These are phyloP conservation scores for Chionomys nivalis DNA, from an alignment of 2,113 vertebrate genomes.

Conservation along the genomic window DNA sequence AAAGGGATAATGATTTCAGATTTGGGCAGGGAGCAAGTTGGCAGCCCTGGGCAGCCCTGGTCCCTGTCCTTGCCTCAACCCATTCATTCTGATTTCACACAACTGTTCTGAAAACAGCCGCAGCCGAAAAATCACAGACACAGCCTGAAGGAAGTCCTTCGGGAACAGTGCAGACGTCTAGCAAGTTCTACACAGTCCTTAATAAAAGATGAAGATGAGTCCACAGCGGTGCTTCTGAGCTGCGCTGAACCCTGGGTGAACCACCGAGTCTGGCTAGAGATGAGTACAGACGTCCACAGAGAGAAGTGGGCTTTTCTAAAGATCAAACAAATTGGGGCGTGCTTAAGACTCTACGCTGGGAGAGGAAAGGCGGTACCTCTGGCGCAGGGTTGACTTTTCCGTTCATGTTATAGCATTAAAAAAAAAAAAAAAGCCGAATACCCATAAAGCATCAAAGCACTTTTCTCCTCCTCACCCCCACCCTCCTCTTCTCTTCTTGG, in stretches of 20 bases:
- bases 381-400: background rate
- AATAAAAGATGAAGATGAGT: background rate
- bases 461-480: background rate
- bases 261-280: background rate
- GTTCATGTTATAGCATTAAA: background rate
- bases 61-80: background rate
- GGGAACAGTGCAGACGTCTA: background rate
- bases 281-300: background rate
- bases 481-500: background rate
- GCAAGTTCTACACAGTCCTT: background rate
- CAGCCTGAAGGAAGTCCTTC: background rate
- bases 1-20: background rate
- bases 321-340: background rate
- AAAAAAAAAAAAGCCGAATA: background rate
- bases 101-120: background rate
- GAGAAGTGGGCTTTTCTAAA: background rate
- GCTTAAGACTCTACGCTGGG: background rate
- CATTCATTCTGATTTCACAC: background rate
- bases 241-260: background rate
- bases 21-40: background rate
- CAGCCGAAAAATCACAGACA: background rate
- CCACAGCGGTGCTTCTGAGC: background rate
- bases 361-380: background rate
- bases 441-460: background rate
- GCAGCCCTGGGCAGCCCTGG: background rate